Percentiles rank a stretch among this genome's conserved stretches.
phyloP scores from a whole-genome alignment of 2,113 vertebrate genomes.

The Plectropomus leopardus region DNA sequence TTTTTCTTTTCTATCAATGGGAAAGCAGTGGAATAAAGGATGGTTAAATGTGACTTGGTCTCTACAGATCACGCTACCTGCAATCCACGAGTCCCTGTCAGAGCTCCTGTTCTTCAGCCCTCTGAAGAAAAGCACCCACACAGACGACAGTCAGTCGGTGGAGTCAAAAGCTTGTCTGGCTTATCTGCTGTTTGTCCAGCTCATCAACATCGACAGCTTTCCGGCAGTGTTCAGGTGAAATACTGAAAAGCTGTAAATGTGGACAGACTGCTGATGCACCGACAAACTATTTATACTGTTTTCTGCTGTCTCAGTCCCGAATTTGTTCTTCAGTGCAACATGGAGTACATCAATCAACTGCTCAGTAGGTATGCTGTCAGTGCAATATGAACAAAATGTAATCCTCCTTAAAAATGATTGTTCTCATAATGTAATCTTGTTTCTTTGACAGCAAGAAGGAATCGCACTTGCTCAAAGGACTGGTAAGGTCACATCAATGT shows the following conservation, averaged over 20 bases:
- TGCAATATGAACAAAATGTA: not conserved
- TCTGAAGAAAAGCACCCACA: constrained; percentile 70
- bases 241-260: not conserved
- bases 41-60: not conserved
- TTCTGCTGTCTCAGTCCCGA: constrained; percentile 88
- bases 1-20: not conserved
- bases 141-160: constrained; percentile 75
- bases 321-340: constrained; percentile 92
- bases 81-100: constrained; percentile 72
- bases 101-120: constrained; percentile 80
- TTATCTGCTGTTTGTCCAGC: constrained; percentile 94
- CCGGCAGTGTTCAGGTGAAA: constrained; percentile 92
- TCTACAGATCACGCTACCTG: constrained; percentile 71
- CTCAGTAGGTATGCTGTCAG: constrained; percentile 87
- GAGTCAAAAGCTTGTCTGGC: constrained; percentile 92
- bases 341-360: constrained; percentile 89
- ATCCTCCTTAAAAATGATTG: not conserved
- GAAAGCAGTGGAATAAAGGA: no score
- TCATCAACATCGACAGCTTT: constrained; percentile 87
- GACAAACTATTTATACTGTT: constrained; percentile 18
- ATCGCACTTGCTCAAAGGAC: constrained; percentile 92
- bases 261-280: no score
- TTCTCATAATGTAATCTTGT: not conserved
- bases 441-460: constrained; percentile 89
- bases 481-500: constrained; percentile 85